Base-by-base conservation (phyloP, 2,888 invertebrate species). In the Periphyllus acericola region DNA sequence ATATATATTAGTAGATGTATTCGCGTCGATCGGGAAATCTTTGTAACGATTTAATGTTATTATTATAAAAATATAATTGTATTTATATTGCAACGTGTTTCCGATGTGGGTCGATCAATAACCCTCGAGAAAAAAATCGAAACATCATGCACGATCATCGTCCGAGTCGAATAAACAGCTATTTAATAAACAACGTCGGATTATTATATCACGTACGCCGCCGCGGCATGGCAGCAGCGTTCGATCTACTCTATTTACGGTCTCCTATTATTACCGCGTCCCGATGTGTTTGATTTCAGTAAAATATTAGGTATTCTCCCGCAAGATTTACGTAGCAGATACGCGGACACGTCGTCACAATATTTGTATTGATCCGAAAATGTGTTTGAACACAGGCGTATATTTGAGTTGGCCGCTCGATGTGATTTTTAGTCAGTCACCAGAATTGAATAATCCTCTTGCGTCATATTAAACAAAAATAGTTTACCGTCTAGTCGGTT, bases 121-220 rank as follows among this genome's bases (percentile, higher is more conserved):
- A 29, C 66, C 66, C 14, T 21, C 21, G 1, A 71, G 11, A 68
- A 66, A 66, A 71, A 71, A 71, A 32, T 25, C 60, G 11, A 32
- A 71, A 71, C 32, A 71, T 32, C 32, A 71, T 71, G 71, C 71
- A 71, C 32, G 3, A 71, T 71, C 71, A 71, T 71, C 32, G 17
- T 29, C 71, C 9, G 71, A 71, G 71, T 71, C 17, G 71, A 71
- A 71, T 32, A 71, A 71, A 71, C 71, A 71, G 68, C 68, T 68
- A 68, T 68, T 11, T 32, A 71, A 29, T 17, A 32, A 60, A 60
- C 60, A 60, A 60, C 60, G 60, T 60, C 60, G 60, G 60, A 60
- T 60, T 60, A 71, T 71, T 32, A 71, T 71, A 32, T 71, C 71
- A 71, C 32, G 71, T 71, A 32, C 29, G 32, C 66, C 32, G 29